Conservation (phyloP, 1,140 invertebrate genomes). For the Bombus superbus region DNA sequence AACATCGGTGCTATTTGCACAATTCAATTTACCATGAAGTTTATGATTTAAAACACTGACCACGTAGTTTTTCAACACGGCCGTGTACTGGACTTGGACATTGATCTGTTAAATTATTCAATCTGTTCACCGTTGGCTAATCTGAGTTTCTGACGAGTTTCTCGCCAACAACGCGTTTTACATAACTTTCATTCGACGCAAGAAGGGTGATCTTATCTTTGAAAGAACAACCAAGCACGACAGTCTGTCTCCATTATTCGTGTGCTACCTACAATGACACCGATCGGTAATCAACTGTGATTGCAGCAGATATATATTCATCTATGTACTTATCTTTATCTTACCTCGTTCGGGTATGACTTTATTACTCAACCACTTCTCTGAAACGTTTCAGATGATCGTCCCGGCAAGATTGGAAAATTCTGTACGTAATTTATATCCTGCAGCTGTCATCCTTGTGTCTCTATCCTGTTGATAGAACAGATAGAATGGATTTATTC, state of each 20-base stretch:
- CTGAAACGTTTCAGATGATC: not conserved
- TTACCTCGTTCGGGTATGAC: not conserved
- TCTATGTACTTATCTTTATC: not conserved
- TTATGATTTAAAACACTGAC: constrained; percentile 19
- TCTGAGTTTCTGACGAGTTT: constrained; percentile 19
- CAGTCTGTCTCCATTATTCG: not conserved
- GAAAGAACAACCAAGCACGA: not conserved
- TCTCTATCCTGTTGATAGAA: not conserved
- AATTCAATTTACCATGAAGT: constrained; percentile 24
- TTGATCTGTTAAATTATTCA: constrained; percentile 26
- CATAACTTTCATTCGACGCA: constrained; percentile 6
- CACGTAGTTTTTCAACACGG: constrained; percentile 26
- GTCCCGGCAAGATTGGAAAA: not conserved
- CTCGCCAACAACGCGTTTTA: constrained; percentile 10
- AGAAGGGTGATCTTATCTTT: not conserved
- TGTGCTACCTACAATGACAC: not conserved
- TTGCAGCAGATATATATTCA: not conserved
- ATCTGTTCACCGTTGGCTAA: constrained; percentile 6
- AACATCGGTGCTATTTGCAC: not conserved
- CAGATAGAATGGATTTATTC: not conserved
- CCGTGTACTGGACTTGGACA: constrained; percentile 2
- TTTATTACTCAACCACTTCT: not conserved
- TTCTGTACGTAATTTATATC: not conserved
- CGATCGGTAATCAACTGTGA: not conserved
- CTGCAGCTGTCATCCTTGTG: not conserved